Base-by-base conservation (phyloP, 2,888 invertebrate genomes). In the Syrphus vitripennis region DNA sequence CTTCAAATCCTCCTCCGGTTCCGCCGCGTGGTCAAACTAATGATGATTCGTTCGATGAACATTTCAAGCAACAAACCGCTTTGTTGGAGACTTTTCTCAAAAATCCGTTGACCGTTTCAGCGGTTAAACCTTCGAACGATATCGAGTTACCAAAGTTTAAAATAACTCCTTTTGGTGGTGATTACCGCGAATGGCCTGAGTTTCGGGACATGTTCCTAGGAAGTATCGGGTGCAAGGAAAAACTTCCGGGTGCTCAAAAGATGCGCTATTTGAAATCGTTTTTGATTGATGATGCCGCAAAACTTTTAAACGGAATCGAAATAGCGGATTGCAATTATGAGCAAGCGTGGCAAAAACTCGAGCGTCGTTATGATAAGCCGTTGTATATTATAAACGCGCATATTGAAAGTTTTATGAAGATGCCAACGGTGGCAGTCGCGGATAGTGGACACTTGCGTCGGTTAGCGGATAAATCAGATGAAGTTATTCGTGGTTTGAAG, bases 271-370 rank as follows among this genome's bases (percentile, higher is more conserved):
- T n/a, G n/a, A n/a, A n/a, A n/a, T n/a, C n/a, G n/a, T n/a, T n/a
- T n/a, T n/a, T n/a, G n/a, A n/a, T n/a, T n/a, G n/a, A n/a, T n/a
- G n/a, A n/a, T n/a, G n/a, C n/a, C n/a, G n/a, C n/a, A n/a, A n/a
- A n/a, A n/a, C n/a, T n/a, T n/a, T n/a, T n/a, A n/a, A n/a, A 16
- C 42, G 9, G 42, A n/a, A 21, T 63, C 4, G 29, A 63, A 1
- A 40, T 34, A 34, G 34, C 70, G 1, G 53, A 70, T 21, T 55
- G 24, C 6, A 70, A 70, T 40, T 70, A 70, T 34, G 16, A 40
- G n/a, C 55, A 42, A 40, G 70, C 70, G 5, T 70, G 69, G 55
- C 55, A 40, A 55, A 70, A 70, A 40, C 69, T 70, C 2, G 37
- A 70, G 34, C 34, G 34, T 34, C 34, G 34, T 9, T 34, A 34